Base-by-base conservation (phyloP, 1,140 invertebrate species). In the Mesaphorura yosii region DNA sequence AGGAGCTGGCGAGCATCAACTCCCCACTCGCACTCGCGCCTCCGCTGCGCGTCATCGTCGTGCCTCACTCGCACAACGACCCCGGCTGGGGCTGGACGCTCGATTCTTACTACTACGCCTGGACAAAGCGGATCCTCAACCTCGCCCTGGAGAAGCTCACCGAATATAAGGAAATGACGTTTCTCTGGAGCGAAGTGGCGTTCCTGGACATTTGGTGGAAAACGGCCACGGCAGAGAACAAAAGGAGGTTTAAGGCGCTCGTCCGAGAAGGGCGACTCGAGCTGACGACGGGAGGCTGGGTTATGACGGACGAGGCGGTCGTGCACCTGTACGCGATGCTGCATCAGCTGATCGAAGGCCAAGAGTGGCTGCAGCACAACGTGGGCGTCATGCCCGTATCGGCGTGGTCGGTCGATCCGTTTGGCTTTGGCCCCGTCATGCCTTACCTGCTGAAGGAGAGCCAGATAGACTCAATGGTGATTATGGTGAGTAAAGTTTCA, bases 21-120 rank as follows among this genome's bases (percentile, higher is more conserved):
- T n/a, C n/a, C n/a, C n/a, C n/a, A n/a, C n/a, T n/a, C n/a, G n/a
- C n/a, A n/a, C n/a, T n/a, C n/a, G n/a, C n/a, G n/a, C n/a, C n/a
- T n/a, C n/a, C n/a, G n/a, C n/a, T n/a, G n/a, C n/a, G n/a, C n/a
- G 87, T 98, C 0, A 89, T 94, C 68, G 84, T 98, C 14, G 79
- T 97, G 5, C 93, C 92, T 2, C 93, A 97, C 73, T 96, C 92
- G 0, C 94, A 98, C 66, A 93, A 93, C 69, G 94, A 98, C 78
- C 91, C 93, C 50, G 88, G 78, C 79, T 6, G 22, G 31, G 2
- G 26, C 19, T 28, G n/a, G 1, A n/a, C n/a, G n/a, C n/a, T n/a
- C n/a, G n/a, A n/a, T n/a, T n/a, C n/a, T n/a, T 25, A 38, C 25
- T 7, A 53, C 38, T 34, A 27, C 56, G 1, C 15, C 2, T 26